These are phyloP conservation scores for Epinephelus awoara DNA, from an alignment of 2,797 vertebrate species.

Conservation along the genomic window DNA sequence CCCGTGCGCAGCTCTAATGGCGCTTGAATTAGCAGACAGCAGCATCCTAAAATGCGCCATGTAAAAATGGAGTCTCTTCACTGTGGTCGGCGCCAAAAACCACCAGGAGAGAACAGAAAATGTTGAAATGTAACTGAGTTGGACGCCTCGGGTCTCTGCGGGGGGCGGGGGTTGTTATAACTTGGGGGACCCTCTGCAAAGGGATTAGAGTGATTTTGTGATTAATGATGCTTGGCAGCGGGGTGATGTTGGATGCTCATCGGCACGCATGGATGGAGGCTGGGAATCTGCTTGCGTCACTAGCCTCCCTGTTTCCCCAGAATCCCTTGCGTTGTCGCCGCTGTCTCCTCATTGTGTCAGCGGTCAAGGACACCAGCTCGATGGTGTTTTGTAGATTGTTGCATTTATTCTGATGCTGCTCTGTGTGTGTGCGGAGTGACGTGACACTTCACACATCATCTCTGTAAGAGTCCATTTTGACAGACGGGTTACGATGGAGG, in stretches of 20 bases:
- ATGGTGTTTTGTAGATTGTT: background rate
- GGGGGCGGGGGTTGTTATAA: constrained; percentile 44
- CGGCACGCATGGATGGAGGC: constrained; percentile 78
- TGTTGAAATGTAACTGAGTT: constrained; percentile 41
- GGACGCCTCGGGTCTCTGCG: constrained; percentile 16
- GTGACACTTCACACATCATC: background rate
- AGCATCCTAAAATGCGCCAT: constrained; percentile 52
- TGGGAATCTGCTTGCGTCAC: constrained; percentile 82
- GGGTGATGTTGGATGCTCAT: constrained; percentile 60
- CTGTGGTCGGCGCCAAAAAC: constrained; percentile 1
- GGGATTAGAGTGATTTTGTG: constrained; percentile 37
- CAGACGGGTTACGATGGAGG: background rate
- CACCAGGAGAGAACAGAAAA: background rate
- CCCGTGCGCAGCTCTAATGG: background rate
- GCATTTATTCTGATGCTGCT: background rate
- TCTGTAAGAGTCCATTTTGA: constrained; percentile 21
- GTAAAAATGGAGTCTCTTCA: constrained; percentile 75
- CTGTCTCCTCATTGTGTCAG: constrained; percentile 34
- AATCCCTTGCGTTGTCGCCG: constrained; percentile 54
- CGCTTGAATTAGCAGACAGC: background rate
- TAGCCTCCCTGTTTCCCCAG: constrained; percentile 57
- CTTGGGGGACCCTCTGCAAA: constrained; percentile 28
- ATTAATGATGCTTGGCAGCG: constrained; percentile 66
- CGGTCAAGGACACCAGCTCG: background rate
- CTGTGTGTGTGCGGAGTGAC: background rate